Percentiles rank a stretch among this genome's conserved stretches.
Evolutionary conservation across 2,113 vertebrate genomes (phyloP).

Genomic region (Mormyrus lacerda): DNA sequence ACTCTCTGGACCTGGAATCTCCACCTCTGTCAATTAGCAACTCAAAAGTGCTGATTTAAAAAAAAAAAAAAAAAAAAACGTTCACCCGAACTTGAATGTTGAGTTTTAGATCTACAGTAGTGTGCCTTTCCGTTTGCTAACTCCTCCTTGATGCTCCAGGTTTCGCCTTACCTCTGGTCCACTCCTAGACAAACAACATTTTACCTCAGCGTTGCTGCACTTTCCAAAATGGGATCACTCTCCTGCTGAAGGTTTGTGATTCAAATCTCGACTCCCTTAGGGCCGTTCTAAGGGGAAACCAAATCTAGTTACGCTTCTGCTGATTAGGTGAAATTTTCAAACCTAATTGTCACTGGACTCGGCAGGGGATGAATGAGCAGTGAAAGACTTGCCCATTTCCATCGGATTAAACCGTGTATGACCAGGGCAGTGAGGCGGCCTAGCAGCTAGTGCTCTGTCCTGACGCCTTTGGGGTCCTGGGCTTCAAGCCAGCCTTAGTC

Average conservation of each 20-base stretch:
- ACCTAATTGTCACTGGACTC: background rate
- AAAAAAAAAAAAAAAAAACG: background rate
- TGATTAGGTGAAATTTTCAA: conserved; percentile 1
- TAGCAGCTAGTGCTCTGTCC: background rate
- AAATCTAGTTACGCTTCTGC: background rate
- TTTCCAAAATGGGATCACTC: background rate
- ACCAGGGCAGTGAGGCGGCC: background rate
- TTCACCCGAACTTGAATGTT: background rate
- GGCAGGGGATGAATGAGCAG: background rate
- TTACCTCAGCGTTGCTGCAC: background rate
- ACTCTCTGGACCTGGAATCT: too few relatives aligned
- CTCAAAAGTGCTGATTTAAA: background rate
- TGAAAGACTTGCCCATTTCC: background rate
- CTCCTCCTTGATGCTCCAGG: background rate
- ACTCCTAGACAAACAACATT: background rate
- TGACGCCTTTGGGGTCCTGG: background rate
- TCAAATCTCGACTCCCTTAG: background rate
- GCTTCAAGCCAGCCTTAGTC: background rate
- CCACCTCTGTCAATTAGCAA: background rate
- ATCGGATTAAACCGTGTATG: background rate
- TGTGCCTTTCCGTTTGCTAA: background rate
- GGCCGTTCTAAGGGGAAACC: background rate
- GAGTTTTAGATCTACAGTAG: background rate
- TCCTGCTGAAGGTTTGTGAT: background rate
- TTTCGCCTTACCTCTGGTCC: background rate